Percentiles rank a stretch among this genome's conserved stretches.
Evolutionary conservation across 1,140 invertebrate genomes (phyloP).

Genomic region (Tetranychus urticae): DNA sequence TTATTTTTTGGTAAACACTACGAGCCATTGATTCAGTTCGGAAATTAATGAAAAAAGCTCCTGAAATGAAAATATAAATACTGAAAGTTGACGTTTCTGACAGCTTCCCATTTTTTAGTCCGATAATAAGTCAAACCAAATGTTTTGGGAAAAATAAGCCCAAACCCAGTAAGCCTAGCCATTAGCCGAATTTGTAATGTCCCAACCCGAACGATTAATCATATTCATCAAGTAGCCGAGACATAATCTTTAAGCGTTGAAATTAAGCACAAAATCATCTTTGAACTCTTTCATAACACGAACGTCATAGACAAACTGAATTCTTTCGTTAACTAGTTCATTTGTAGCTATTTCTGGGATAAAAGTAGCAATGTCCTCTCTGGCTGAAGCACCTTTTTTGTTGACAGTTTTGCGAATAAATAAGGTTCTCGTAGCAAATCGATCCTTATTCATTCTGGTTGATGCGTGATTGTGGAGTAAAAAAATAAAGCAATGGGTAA

Average conservation of each 20-base stretch:
- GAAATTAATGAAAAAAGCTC: not conserved
- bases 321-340: not conserved
- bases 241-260: not conserved
- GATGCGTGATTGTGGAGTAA: not conserved
- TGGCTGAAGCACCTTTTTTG: no score
- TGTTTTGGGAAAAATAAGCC: not conserved
- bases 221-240: not conserved
- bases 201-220: not conserved
- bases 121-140: not conserved
- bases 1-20: no score
- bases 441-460: not conserved
- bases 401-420: not conserved
- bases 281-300: not conserved
- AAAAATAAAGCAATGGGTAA: not conserved
- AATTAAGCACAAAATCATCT: not conserved
- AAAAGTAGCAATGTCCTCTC: not conserved
- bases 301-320: not conserved
- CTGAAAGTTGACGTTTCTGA: not conserved
- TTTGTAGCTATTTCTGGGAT: not conserved
- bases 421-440: not conserved
- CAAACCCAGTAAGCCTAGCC: not conserved
- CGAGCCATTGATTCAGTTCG: not conserved
- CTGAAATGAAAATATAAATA: no score
- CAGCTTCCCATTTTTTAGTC: not conserved
- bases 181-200: not conserved